A percentile compares a stretch with the other conserved stretches of the same genome.
Evolutionary conservation across 2,113 vertebrate genomes (phyloP).

Genomic region (Poicephalus gulielmi): DNA sequence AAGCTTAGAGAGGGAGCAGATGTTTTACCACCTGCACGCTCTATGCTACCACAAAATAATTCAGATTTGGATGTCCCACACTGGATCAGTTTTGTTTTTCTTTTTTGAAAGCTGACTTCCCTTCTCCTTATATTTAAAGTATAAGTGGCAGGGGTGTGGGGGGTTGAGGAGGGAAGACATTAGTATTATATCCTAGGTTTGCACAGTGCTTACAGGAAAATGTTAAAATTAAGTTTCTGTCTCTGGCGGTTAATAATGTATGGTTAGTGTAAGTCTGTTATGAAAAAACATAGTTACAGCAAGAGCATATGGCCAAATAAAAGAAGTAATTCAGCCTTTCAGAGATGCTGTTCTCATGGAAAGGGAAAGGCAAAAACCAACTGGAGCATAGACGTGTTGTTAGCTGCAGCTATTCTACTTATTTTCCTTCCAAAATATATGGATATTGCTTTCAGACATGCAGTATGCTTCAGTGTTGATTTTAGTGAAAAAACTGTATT

Average conservation of each 20-base stretch:
- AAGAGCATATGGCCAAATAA: slow-evolving; percentile 30
- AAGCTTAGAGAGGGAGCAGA: slow-evolving; percentile 58
- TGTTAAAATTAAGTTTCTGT: slow-evolving; percentile 30
- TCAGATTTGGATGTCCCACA: not conserved
- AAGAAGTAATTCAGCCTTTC: not conserved
- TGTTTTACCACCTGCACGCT: slow-evolving; percentile 53
- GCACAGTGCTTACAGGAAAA: slow-evolving; percentile 2
- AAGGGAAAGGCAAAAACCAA: not conserved
- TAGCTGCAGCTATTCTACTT: not conserved
- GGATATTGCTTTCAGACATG: not conserved
- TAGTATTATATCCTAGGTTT: not conserved
- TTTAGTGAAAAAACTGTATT: not conserved
- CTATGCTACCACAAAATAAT: slow-evolving; percentile 28
- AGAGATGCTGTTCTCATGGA: slow-evolving; percentile 4
- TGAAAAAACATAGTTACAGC: slow-evolving; percentile 41
- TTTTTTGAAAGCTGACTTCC: not conserved
- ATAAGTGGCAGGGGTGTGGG: not conserved
- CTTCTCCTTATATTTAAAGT: not conserved
- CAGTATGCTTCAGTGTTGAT: not conserved
- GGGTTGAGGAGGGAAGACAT: not conserved
- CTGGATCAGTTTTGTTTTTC: not conserved
- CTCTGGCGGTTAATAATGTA: slow-evolving; percentile 33
- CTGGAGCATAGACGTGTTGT: not conserved
- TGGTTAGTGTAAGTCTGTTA: not conserved
- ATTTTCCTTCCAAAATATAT: not conserved